Base-by-base conservation (phyloP, 1,140 invertebrate species). In the Sinella curviseta region DNA sequence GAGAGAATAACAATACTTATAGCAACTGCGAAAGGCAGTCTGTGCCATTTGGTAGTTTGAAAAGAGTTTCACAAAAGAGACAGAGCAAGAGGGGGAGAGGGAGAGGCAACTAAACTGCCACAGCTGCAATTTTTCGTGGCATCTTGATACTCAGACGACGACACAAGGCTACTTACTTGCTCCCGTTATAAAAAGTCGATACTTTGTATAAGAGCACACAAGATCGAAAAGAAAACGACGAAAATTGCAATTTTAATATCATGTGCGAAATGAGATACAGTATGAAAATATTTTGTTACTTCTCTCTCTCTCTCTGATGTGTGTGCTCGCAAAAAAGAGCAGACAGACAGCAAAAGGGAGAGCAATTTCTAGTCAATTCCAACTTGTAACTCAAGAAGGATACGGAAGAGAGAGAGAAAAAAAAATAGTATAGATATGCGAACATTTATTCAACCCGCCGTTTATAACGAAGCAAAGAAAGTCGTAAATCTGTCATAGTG, bases 211-310 rank as follows among this genome's bases (percentile, higher is more conserved):
- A 8, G 8, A 8, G 20, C 8, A 48, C 8, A 48, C 8, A 48
- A 48, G 39, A 48, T 48, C 20, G 39, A 48, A 48, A 48, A 48
- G 39, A 48, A 48, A 48, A 48, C 39, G 39, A 48, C 39, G 24
- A 60, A 60, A 60, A 60, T 60, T 60, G 57, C 12, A 17, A 60
- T 60, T 60, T 60, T 60, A 60, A 60, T 60, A 60, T 60, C 57
- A n/a, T n/a, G 57, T 60, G 24, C 24, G 57, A 60, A 60, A 60
- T 48, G 24, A 17, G 57, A 60, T 60, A 60, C 57, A 60, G 24
- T 26, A 26, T 60, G 24, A 26, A n/a, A n/a, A 60, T 17, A 60
- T 60, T 60, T 60, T 60, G 14, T n/a, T 12, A 12, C 57, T 3
- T 14, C 57, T 8, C 39, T 48, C 39, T 48, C 20, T n/a, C n/a